phyloP scores from a whole-genome alignment of 2,797 vertebrate genomes.

The Zalophus californianus region DNA sequence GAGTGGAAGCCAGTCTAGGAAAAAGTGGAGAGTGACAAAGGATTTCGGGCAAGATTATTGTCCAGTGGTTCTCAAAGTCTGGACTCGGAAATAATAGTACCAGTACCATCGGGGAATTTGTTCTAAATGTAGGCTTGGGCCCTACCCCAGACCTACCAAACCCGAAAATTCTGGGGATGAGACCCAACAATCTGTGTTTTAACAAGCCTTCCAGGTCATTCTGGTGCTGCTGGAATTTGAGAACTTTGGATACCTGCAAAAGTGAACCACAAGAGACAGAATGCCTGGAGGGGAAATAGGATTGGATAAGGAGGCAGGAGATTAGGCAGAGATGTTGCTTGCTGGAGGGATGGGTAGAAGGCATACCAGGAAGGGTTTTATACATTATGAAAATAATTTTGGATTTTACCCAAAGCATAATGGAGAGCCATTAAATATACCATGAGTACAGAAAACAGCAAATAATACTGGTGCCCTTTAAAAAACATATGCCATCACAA shows the following conservation, averaged over 20 bases:
- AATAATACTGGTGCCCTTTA: not conserved
- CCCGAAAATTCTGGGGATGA: not conserved
- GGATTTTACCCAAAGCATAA: not conserved
- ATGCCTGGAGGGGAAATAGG: not conserved
- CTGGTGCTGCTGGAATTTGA: not conserved
- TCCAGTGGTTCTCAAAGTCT: not conserved
- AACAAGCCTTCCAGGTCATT: not conserved
- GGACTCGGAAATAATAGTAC: not conserved
- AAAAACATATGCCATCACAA: not conserved
- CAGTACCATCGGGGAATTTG: not conserved
- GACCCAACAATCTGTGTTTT: not conserved
- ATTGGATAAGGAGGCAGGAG: accelerated
- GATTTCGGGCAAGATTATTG: not conserved
- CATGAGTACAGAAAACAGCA: not conserved
- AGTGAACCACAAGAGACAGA: not conserved
- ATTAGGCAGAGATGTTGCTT: not conserved
- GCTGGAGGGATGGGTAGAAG: not conserved
- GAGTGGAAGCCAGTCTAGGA: not conserved
- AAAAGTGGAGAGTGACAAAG: not conserved
- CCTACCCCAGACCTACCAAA: not conserved
- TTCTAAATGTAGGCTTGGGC: not conserved
- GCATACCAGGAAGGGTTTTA: not conserved
- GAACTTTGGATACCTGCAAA: not conserved
- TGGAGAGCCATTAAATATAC: not conserved
- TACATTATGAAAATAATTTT: not conserved